Percentiles rank a stretch among this genome's conserved stretches.
These are phyloP conservation scores for Platygyra sinensis DNA, from an alignment of 64 coral and sea anemone species.

Conservation along the genomic window DNA sequence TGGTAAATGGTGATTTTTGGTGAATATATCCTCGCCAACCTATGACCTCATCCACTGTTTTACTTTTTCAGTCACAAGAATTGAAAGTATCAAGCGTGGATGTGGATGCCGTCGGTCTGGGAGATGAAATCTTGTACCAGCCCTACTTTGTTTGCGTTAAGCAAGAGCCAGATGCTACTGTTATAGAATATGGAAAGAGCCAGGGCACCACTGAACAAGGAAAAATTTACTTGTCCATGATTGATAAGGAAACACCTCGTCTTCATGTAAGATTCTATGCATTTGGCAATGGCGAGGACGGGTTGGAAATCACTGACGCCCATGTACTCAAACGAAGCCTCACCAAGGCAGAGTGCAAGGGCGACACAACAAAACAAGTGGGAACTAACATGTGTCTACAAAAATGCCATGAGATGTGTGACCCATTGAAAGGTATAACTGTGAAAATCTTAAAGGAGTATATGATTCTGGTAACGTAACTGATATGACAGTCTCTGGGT, in stretches of 20 bases:
- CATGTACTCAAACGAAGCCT: neutral
- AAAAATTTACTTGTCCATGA: constrained; percentile 28
- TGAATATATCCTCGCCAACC: no score
- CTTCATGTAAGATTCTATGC: constrained; percentile 30
- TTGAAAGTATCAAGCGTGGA: constrained; percentile 24
- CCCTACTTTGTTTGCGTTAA: constrained; percentile 43
- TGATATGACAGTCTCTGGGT: no score
- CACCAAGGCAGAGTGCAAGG: constrained; percentile 13
- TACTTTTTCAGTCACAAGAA: neutral
- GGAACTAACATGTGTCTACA: constrained; percentile 3
- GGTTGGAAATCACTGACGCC: constrained; percentile 1
- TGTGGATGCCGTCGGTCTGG: constrained; percentile 28
- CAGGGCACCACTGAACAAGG: constrained; percentile 32
- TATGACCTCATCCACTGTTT: neutral
- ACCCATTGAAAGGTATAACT: constrained; percentile 13
- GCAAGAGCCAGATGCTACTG: neutral
- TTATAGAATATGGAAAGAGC: constrained; percentile 42
- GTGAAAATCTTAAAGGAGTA: neutral
- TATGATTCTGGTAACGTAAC: no score
- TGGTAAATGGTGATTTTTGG: no score
- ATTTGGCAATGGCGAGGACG: constrained; percentile 33
- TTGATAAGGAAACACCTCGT: constrained; percentile 9
- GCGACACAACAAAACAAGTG: neutral
- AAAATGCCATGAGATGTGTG: constrained; percentile 16
- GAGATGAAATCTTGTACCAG: constrained; percentile 32